A percentile compares a stretch with the other conserved stretches of the same genome.
These are phyloP conservation scores for Peromyscus eremicus DNA, from an alignment of 2,797 vertebrate species.

Conservation along the genomic window DNA sequence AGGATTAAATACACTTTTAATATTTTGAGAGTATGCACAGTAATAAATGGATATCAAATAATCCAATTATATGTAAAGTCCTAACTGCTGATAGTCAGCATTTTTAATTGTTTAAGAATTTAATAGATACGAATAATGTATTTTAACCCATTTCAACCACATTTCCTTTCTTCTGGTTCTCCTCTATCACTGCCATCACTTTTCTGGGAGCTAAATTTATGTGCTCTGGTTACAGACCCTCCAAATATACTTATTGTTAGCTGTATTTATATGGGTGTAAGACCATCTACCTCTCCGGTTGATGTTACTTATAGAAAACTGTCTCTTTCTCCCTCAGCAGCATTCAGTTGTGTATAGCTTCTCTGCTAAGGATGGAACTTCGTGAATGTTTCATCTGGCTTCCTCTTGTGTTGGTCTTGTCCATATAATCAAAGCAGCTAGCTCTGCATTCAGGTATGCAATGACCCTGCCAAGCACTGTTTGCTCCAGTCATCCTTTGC, in stretches of 20 bases:
- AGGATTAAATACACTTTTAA: not conserved
- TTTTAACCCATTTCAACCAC: not conserved
- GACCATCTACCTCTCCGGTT: not conserved
- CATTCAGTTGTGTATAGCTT: not conserved
- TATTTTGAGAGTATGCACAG: not conserved
- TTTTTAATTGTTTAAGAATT: not conserved
- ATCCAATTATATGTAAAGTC: not conserved
- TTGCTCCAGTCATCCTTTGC: not conserved
- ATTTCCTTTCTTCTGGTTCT: not conserved
- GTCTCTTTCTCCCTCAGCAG: not conserved
- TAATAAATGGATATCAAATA: not conserved
- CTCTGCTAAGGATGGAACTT: not conserved
- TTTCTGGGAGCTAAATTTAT: not conserved
- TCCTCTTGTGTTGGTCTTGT: not conserved
- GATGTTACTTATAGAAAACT: not conserved
- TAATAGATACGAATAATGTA: not conserved
- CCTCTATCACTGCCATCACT: not conserved
- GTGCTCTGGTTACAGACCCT: not conserved
- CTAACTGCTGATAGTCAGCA: not conserved
- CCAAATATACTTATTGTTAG: not conserved
- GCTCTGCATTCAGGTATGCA: not conserved
- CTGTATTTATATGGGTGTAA: not conserved
- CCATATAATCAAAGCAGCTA: not conserved
- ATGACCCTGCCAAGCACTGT: not conserved
- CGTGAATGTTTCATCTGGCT: not conserved